Percentiles rank a stretch among this genome's conserved stretches.
These are phyloP conservation scores for Leuciscus waleckii DNA, from an alignment of 2,797 vertebrate genomes.

Conservation along the genomic window DNA sequence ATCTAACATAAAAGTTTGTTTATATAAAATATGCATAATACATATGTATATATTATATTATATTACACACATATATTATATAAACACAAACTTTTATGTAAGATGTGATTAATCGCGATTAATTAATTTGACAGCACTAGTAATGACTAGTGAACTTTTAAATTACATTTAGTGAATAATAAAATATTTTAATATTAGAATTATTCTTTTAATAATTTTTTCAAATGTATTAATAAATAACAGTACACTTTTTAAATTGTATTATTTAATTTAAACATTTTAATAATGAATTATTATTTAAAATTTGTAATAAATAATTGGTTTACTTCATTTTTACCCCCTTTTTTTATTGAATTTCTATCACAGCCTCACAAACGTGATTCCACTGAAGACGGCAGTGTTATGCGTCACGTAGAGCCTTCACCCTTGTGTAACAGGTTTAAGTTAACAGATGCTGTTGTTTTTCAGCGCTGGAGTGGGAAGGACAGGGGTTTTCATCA, in stretches of 20 bases:
- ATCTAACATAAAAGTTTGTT: no score
- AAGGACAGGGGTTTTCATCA: slow-evolving; percentile 94
- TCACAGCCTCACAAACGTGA: not conserved
- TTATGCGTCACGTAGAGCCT: not conserved
- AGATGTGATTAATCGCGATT: no score
- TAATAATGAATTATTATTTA: not conserved
- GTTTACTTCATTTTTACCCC: not conserved
- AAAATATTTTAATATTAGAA: not conserved
- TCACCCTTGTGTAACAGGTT: slow-evolving; percentile 20
- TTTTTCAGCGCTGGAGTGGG: slow-evolving; percentile 89
- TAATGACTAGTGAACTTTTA: not conserved
- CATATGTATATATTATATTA: no score
- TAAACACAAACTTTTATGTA: no score
- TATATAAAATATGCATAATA: no score
- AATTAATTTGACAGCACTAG: no score
- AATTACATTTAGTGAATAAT: not conserved
- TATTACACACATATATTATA: no score
- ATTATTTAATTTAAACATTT: not conserved
- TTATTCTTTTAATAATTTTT: not conserved
- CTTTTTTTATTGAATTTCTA: not conserved
- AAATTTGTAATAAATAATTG: not conserved
- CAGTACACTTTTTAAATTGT: not conserved
- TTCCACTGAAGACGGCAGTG: not conserved
- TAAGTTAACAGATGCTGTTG: slow-evolving; percentile 35
- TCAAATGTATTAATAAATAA: not conserved